A percentile compares a stretch with the other conserved stretches of the same genome.
Evolutionary conservation across 2,113 vertebrate genomes (phyloP).

Genomic region (Polyodon spathula): DNA sequence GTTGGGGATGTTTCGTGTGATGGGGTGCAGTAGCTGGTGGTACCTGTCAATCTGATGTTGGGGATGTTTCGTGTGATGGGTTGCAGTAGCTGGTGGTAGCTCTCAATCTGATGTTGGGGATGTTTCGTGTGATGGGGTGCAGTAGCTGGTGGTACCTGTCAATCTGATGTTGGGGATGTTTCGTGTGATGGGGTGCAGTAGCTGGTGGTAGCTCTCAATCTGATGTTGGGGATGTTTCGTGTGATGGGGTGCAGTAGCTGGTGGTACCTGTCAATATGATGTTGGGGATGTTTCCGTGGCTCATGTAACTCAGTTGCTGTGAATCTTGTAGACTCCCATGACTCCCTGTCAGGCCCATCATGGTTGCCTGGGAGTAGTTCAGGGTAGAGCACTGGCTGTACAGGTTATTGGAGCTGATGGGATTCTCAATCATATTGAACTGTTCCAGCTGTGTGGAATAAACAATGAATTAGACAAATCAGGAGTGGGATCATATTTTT

Average conservation of each 20-base stretch:
- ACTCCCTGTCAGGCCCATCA: slow-evolving; percentile 92
- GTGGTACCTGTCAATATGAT: slow-evolving; percentile 98
- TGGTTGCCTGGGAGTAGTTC: slow-evolving; percentile 91
- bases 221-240: no score
- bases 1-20: no score
- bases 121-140: no score
- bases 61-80: slow-evolving; percentile 96
- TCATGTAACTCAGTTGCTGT: slow-evolving; percentile 76
- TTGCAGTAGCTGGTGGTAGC: no score
- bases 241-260: no score
- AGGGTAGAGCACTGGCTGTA: slow-evolving; percentile 90
- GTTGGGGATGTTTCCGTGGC: slow-evolving; percentile 90
- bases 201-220: no score
- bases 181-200: no score
- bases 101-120: no score
- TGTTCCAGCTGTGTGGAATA: slow-evolving; percentile 75
- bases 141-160: no score
- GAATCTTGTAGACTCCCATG: slow-evolving; percentile 71
- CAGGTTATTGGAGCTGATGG: slow-evolving; percentile 81
- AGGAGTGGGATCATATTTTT: neutral
- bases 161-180: slow-evolving; percentile 98
- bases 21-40: no score
- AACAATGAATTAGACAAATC: slow-evolving; percentile 3
- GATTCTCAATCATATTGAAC: slow-evolving; percentile 95
- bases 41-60: slow-evolving; percentile 97